These are phyloP conservation scores for Hyla sarda DNA, from an alignment of 2,113 vertebrate genomes.

Conservation along the genomic window DNA sequence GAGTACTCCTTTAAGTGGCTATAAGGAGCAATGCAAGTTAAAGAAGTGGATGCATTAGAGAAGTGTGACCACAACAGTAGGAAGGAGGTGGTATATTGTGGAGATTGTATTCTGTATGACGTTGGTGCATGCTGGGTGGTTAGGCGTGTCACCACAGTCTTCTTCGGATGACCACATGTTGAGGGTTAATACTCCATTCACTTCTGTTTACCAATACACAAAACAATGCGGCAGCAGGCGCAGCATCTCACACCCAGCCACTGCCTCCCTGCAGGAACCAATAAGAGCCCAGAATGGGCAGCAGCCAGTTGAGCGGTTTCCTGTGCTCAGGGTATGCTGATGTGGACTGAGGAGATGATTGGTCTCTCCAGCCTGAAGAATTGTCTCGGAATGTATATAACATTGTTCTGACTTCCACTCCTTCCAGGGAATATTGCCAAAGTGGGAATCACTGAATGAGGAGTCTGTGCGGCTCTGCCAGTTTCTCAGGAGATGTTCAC, in stretches of 20 bases:
- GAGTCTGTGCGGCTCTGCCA: conserved; percentile 35
- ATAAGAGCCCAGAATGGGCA: background rate
- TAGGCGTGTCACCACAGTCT: background rate
- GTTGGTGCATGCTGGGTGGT: background rate
- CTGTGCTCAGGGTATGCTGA: conserved; percentile 28
- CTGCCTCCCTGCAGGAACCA: conserved; percentile 40
- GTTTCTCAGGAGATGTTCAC: conserved; percentile 18
- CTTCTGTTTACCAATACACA: conserved; percentile 45
- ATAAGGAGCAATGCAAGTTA: too few species aligned
- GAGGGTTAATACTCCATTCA: conserved; percentile 37
- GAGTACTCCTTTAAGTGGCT: too few species aligned
- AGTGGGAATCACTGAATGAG: background rate
- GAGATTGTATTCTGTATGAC: too few species aligned
- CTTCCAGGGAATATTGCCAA: conserved; percentile 35
- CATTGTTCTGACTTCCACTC: conserved; percentile 49
- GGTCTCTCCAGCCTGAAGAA: background rate
- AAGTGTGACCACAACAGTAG: too few species aligned
- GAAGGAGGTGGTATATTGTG: too few species aligned
- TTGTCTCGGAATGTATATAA: conserved; percentile 50
- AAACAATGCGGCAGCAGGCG: conserved; percentile 9
- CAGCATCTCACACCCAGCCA: conserved; percentile 12
- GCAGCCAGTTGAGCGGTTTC: conserved; percentile 13
- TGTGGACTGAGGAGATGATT: conserved; percentile 9
- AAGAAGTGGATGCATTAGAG: too few species aligned
- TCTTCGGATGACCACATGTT: too few species aligned